Conservation (phyloP, 2,797 vertebrate genomes). For the Microchirus variegatus region DNA sequence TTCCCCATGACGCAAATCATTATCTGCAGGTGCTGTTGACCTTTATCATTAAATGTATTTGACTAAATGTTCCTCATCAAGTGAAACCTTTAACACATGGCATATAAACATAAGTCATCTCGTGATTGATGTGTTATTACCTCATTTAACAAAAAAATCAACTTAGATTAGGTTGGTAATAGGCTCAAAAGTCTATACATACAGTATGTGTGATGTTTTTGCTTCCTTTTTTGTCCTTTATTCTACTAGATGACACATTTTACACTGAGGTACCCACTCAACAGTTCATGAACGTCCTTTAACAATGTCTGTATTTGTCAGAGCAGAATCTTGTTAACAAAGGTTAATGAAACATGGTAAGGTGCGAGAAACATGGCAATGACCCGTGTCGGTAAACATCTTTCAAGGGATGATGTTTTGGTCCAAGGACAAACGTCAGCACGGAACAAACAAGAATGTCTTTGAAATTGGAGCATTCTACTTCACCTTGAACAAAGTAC, state of each 20-base stretch:
- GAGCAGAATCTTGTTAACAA: conserved; percentile 37
- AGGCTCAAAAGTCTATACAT: not conserved
- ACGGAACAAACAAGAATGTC: conserved; percentile 57
- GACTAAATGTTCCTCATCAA: conserved; percentile 52
- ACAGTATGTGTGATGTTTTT: not conserved
- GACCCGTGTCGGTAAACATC: conserved; percentile 51
- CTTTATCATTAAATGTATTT: conserved; percentile 54
- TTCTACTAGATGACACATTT: conserved; percentile 5
- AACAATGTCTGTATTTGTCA: conserved; percentile 21
- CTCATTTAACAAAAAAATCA: conserved; percentile 21
- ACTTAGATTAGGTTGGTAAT: conserved; percentile 15
- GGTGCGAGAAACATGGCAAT: conserved; percentile 32
- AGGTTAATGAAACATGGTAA: conserved; percentile 52
- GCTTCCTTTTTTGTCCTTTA: not conserved
- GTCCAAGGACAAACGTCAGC: conserved; percentile 63
- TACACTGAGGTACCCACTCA: not conserved
- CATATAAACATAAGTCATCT: conserved; percentile 11
- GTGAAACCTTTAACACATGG: conserved; percentile 31
- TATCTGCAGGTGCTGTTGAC: conserved; percentile 53
- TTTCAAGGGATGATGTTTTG: conserved; percentile 64
- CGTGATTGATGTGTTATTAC: conserved; percentile 38
- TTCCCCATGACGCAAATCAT: conserved; percentile 57
- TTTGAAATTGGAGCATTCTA: conserved; percentile 61
- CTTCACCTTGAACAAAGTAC: conserved; percentile 39
- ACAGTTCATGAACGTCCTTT: not conserved